These are phyloP conservation scores for Probosciger aterrimus DNA, from an alignment of 2,113 vertebrate species.

Conservation along the genomic window DNA sequence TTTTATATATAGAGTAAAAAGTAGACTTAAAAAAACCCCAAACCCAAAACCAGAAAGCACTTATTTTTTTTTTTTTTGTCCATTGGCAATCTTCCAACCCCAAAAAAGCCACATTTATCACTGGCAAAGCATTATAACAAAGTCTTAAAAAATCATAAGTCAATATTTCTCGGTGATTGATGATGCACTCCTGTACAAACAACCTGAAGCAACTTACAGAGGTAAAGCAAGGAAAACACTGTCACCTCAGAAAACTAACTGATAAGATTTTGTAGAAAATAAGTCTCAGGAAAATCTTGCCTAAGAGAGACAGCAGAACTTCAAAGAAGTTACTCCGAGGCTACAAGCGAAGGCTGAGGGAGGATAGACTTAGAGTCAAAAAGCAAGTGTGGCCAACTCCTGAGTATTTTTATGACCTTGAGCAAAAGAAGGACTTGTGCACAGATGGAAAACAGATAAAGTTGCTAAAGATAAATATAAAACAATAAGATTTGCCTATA, in stretches of 20 bases:
- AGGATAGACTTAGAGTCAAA: neutral
- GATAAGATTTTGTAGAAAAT: neutral
- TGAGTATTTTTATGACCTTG: neutral
- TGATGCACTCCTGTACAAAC: neutral
- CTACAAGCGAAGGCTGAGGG: neutral
- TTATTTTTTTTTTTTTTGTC: neutral
- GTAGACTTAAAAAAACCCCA: neutral
- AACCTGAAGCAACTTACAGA: neutral
- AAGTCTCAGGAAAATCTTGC: neutral
- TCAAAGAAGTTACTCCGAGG: neutral
- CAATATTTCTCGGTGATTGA: slow-evolving; percentile 19
- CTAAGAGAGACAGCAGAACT: neutral
- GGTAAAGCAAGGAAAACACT: neutral
- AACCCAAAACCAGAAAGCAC: neutral
- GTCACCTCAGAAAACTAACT: neutral
- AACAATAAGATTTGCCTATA: neutral
- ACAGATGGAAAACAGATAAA: neutral
- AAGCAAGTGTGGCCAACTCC: neutral
- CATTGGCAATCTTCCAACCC: neutral
- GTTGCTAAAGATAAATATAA: neutral
- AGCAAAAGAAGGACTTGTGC: neutral
- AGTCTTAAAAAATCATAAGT: neutral
- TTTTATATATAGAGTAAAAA: neutral
- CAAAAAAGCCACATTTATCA: neutral
- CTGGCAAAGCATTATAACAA: neutral